A percentile compares a stretch with the other conserved stretches of the same genome.
These are phyloP conservation scores for Varanus komodoensis DNA, from an alignment of 2,113 vertebrate genomes.

Conservation along the genomic window DNA sequence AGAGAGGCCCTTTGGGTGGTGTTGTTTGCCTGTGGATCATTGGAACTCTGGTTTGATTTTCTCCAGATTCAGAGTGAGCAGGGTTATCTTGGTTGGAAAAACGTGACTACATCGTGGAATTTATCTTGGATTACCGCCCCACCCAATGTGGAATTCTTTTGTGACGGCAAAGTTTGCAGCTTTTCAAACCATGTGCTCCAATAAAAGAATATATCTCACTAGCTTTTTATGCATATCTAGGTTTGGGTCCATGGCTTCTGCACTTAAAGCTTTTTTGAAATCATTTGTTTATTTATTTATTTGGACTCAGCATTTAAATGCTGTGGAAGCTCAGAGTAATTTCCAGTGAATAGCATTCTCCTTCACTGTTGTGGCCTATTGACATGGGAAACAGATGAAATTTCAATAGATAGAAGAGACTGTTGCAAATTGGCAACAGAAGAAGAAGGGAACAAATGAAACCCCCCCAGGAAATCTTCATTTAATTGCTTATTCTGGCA, in stretches of 20 bases:
- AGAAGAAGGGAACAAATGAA: too few relatives aligned
- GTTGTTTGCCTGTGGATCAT: background rate
- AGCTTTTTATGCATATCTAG: too few relatives aligned
- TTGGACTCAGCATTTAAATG: conserved; percentile 1
- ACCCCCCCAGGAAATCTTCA: background rate
- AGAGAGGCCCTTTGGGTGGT: too few relatives aligned
- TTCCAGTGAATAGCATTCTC: background rate
- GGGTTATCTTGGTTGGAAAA: background rate
- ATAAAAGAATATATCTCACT: background rate
- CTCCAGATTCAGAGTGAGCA: too few relatives aligned
- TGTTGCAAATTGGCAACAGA: background rate
- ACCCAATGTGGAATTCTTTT: background rate
- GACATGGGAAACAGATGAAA: conserved; percentile 1
- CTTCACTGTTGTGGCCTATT: background rate
- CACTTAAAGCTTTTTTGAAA: background rate
- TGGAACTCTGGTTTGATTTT: too few relatives aligned
- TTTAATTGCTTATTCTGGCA: conserved; percentile 1
- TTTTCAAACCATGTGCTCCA: background rate
- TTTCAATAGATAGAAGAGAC: background rate
- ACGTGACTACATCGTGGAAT: background rate
- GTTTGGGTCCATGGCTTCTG: background rate
- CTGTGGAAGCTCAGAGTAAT: background rate
- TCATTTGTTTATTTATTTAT: background rate
- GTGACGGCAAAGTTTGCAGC: background rate
- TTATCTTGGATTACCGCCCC: too few relatives aligned